A percentile compares a stretch with the other conserved stretches of the same genome.
phyloP scores from a whole-genome alignment of 2,113 vertebrate genomes.

The Tinamus guttatus region DNA sequence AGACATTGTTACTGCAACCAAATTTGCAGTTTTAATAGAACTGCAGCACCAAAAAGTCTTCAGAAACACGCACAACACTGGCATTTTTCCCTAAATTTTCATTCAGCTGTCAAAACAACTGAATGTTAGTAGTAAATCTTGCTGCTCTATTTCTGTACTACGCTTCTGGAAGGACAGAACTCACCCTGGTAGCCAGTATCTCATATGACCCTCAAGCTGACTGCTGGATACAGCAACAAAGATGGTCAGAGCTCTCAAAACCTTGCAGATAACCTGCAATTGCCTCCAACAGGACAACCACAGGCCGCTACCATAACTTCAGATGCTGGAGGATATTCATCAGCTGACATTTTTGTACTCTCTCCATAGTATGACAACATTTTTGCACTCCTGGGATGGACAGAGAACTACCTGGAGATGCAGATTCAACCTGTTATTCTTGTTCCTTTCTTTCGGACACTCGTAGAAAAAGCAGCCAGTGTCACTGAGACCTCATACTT shows the following conservation, averaged over 20 bases:
- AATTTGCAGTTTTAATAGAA: background rate
- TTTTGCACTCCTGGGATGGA: background rate
- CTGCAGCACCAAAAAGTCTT: background rate
- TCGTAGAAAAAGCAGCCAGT: background rate
- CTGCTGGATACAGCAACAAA: background rate
- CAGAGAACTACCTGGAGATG: background rate
- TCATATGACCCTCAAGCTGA: accelerated
- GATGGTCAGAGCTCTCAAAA: background rate
- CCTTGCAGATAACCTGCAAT: accelerated
- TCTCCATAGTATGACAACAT: background rate
- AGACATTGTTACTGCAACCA: background rate
- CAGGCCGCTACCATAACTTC: background rate
- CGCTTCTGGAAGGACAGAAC: background rate
- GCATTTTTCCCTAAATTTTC: background rate
- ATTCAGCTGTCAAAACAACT: background rate
- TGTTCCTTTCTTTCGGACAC: background rate
- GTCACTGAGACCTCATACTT: background rate
- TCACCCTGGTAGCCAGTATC: background rate
- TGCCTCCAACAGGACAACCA: background rate
- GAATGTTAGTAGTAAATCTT: background rate
- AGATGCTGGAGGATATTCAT: background rate
- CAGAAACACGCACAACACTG: accelerated
- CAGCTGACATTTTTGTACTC: background rate
- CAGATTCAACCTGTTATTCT: background rate
- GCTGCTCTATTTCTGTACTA: background rate